phyloP scores from a whole-genome alignment of 2,888 invertebrate species.

The Dioctria linearis region DNA sequence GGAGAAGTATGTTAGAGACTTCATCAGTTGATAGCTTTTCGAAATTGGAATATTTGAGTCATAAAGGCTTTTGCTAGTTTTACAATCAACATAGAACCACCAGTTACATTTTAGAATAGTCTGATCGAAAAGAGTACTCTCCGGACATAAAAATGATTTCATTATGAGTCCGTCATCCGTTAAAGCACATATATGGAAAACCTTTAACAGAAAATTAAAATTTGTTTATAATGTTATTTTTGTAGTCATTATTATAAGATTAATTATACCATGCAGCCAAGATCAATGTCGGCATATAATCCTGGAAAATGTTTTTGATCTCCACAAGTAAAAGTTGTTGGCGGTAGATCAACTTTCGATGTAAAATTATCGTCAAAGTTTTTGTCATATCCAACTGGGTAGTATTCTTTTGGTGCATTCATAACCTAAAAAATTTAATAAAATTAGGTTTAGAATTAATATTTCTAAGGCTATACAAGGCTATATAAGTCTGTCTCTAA shows the following conservation, averaged over 20 bases:
- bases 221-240: neutral
- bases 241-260: neutral
- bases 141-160: slow-evolving; percentile 93
- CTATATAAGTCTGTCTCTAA: too few relatives aligned
- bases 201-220: slow-evolving; percentile 73
- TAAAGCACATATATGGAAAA: slow-evolving; percentile 91
- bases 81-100: slow-evolving; percentile 96
- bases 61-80: slow-evolving; percentile 83
- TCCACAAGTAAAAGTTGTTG: slow-evolving; percentile 87
- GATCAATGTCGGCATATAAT: slow-evolving; percentile 87
- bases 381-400: slow-evolving; percentile 90
- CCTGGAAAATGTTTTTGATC: slow-evolving; percentile 94
- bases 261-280: slow-evolving; percentile 86
- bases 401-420: slow-evolving; percentile 92
- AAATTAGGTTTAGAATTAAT: neutral
- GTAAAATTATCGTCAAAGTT: slow-evolving; percentile 91
- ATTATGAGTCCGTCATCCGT: slow-evolving; percentile 91
- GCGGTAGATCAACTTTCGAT: slow-evolving; percentile 86
- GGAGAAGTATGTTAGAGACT: slow-evolving; percentile 90
- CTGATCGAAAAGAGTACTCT: slow-evolving; percentile 92
- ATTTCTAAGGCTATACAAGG: neutral
- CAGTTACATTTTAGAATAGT: slow-evolving; percentile 93
- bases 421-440: slow-evolving; percentile 76
- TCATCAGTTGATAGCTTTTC: slow-evolving; percentile 93
- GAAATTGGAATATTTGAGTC: slow-evolving; percentile 93